Percentiles rank a stretch among this genome's conserved stretches.
phyloP scores from a whole-genome alignment of 2,888 invertebrate species.

The Adineta ricciae region DNA sequence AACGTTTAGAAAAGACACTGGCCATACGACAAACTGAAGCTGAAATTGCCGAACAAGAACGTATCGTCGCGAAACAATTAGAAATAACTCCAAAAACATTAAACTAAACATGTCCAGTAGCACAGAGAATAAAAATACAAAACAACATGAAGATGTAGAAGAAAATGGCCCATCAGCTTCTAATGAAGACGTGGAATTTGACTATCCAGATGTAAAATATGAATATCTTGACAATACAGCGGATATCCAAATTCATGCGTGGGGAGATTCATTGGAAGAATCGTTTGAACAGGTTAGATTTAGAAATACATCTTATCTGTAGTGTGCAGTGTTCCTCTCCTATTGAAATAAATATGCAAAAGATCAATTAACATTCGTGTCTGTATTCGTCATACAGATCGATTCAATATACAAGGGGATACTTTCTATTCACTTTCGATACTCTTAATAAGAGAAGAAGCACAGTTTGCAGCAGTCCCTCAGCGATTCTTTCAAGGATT shows the following conservation, averaged over 20 bases:
- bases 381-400: too few relatives aligned
- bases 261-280: conserved; percentile 76
- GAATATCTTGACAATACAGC: conserved; percentile 77
- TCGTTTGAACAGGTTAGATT: conserved; percentile 68
- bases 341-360: too few relatives aligned
- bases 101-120: not conserved
- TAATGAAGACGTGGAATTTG: not conserved
- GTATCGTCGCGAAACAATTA: conserved; percentile 26
- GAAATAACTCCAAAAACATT: not conserved
- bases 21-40: conserved; percentile 31
- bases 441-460: too few relatives aligned
- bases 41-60: conserved; percentile 25
- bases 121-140: not conserved
- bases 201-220: conserved; percentile 27
- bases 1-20: conserved; percentile 21
- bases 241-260: conserved; percentile 91
- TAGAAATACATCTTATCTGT: not conserved
- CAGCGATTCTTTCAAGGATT: not conserved
- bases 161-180: not conserved
- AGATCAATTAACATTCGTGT: too few relatives aligned
- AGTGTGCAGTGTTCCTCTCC: too few relatives aligned
- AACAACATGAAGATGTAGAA: not conserved
- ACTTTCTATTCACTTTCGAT: too few relatives aligned
- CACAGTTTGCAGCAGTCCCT: too few relatives aligned
- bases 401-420: too few relatives aligned